Base-by-base conservation (phyloP, 1,140 invertebrate genomes). In the Drosophila kohkoa region DNA sequence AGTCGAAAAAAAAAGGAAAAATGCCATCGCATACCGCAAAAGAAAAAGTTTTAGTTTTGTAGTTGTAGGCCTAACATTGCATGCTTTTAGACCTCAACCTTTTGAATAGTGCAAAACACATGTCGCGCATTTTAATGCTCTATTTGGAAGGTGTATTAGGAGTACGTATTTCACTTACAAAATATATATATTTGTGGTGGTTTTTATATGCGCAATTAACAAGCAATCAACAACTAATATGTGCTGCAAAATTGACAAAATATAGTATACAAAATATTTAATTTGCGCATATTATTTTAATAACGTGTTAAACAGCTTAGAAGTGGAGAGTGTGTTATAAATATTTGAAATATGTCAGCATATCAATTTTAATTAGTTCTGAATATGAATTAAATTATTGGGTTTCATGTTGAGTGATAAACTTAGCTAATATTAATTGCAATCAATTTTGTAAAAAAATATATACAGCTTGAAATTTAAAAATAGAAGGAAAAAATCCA, bases 71-170 rank as follows among this genome's bases (percentile, higher is more conserved):
- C 62, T 63, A 46, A 46, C 72, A 52, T 51, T 51, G 57, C 62
- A 70, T 64, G 60, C 60, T 70, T 55, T 65, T 57, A 59, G 25
- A 60, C 25, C 13, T 49, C 5, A 10, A 75, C 64, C 16, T 55
- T 58, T 62, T 41, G n/a, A 25, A 41, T 30, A 60, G 54, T 43
- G 45, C 52, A 16, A 51, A 75, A 45, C 66, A 71, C 55, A 75
- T 65, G 68, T 38, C 46, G 41, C n/a, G 73, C 38, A 75, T 65
- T 75, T 65, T 46, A 25, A 59, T 75, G 25, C 74, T n/a, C 74
- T 76, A 66, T 13, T 49, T 58, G 6, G 0, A 41, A 7, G 3
- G n/a, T 35, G 1, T n/a, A 7, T 13, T n/a, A 15, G 32, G 48
- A 1, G 1, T 1, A 13, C 5, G 11, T 3, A 28, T 5, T 32